phyloP scores from a whole-genome alignment of 2,113 vertebrate genomes.

The Crotalus horridus region DNA sequence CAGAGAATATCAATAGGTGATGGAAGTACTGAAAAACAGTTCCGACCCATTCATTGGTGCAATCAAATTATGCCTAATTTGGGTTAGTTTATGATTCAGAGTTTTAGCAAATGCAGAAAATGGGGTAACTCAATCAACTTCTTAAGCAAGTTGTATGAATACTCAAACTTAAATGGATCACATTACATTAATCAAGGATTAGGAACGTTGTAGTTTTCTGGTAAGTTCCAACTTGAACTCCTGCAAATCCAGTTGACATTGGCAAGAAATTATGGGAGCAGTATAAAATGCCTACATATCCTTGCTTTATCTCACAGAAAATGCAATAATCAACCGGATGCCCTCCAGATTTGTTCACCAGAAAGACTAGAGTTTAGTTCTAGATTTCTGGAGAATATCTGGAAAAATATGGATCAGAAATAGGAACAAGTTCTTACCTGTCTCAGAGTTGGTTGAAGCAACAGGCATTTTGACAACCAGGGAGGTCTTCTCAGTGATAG shows the following conservation, averaged over 20 bases:
- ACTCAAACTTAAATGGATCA: too few relatives aligned
- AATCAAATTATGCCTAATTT: background rate
- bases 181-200: background rate
- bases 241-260: background rate
- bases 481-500: conserved; percentile 11
- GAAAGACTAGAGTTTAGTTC: background rate
- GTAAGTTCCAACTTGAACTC: background rate
- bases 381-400: background rate
- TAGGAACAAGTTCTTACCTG: conserved; percentile 70
- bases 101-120: background rate
- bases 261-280: background rate
- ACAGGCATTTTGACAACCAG: conserved; percentile 75
- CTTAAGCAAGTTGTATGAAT: background rate
- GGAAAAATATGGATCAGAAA: background rate
- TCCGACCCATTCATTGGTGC: background rate
- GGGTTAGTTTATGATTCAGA: background rate
- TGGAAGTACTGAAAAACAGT: background rate
- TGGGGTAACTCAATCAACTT: background rate
- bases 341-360: background rate
- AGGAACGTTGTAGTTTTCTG: background rate
- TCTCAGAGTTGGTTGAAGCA: conserved; percentile 84
- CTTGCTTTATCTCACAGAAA: background rate
- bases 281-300: background rate
- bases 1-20: background rate
- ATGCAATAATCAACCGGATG: background rate